Conservation (phyloP, 2,113 vertebrate genomes). For the Anser brachyrhynchus region DNA sequence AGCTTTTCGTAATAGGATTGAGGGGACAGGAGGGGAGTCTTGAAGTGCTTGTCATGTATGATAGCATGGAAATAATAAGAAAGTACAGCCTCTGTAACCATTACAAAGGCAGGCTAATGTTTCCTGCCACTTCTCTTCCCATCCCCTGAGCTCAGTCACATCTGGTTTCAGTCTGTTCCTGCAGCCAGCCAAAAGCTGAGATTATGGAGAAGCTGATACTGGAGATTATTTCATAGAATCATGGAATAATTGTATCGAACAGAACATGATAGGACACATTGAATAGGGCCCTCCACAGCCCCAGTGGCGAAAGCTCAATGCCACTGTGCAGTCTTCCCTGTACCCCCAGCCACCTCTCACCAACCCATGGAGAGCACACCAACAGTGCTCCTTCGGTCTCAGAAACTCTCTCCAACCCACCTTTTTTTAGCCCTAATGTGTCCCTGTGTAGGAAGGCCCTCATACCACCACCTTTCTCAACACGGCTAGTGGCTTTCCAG, state of each 20-base stretch:
- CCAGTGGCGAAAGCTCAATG: not conserved
- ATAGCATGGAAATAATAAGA: not conserved
- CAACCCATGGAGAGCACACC: fast-evolving
- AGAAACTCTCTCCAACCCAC: not conserved
- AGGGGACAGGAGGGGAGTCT: not conserved
- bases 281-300: not conserved
- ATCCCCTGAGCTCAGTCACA: not conserved
- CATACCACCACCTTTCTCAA: not conserved
- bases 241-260: not conserved
- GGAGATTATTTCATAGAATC: not conserved
- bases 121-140: not conserved
- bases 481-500: not conserved
- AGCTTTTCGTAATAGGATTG: not conserved
- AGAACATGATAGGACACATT: not conserved
- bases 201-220: not conserved
- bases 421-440: fast-evolving
- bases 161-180: not conserved
- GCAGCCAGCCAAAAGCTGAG: not conserved
- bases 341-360: not conserved
- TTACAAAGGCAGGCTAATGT: not conserved
- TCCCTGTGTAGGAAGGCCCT: not conserved
- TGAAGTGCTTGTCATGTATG: not conserved
- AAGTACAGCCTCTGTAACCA: not conserved
- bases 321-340: too few relatives aligned
- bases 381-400: not conserved